Evolutionary conservation across 2,113 vertebrate species (phyloP), one percentile per base, ranked within the genome.

Genomic region (Lanius collurio): DNA sequence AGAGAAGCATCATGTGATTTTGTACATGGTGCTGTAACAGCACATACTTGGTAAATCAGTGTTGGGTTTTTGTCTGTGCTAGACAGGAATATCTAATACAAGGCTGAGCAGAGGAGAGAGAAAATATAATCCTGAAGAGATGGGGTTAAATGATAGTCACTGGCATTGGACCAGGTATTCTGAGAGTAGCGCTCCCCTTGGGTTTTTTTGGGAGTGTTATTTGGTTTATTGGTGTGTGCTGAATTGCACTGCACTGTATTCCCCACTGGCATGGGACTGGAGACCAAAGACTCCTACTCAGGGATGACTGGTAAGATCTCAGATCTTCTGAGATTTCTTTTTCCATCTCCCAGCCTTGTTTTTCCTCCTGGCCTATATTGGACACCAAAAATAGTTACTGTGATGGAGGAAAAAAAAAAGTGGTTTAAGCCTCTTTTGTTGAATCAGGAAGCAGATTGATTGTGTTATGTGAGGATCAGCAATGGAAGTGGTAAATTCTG

Each of bases 121-220:
- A 33, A 70, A 68, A 49, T 39, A 50, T 9, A 35, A 49, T 31
- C 59, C 42, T 42, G 7, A 60, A 56, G n/a, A 84, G 64, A 27
- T 15, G 9, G 46, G 37, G 41, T 56, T 68, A n/a, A 69, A 26
- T 39, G 10, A 21, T 12, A 33, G 37, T 17, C n/a, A 46, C n/a
- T 60, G 49, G 41, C 42, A 26, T 24, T n/a, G 39, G 60, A 9
- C 21, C 21, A 28, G 49, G 23, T 28, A 5, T 57, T 84, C 49
- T 24, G 56, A 75, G 56, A 22, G 4, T 16, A 21, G 21, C 0
- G 0, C 16, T 46, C 6, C 27, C 27, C 35, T 30, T 30, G 50
- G 26, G 5, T 3, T 4, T 60, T 57, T 50, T 60, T 3, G 1
- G 70, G 4, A 6, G 46, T 3, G 26, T 11, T 47, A 23, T 35